These are phyloP conservation scores for Epizoanthus stellaris DNA, from an alignment of 92 coral and sea anemone genomes.

Conservation along the genomic window DNA sequence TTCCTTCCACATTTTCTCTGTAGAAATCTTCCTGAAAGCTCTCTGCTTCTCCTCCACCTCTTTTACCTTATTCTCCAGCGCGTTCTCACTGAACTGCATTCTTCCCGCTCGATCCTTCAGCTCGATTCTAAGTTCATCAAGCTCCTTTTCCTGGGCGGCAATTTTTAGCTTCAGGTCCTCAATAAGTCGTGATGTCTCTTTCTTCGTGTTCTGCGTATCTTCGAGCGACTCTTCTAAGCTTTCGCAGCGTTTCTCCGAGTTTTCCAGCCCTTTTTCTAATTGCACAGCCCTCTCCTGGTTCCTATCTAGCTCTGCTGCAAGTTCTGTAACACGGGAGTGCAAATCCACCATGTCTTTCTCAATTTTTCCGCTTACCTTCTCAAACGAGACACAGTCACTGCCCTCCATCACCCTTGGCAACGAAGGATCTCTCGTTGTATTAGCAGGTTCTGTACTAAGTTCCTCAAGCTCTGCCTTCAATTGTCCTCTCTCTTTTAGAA, in stretches of 20 bases:
- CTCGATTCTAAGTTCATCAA: conserved; percentile 58
- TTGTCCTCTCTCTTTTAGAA: conserved; percentile 19
- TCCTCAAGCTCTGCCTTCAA: conserved; percentile 29
- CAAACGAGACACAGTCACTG: neutral
- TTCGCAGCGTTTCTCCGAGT: conserved; percentile 44
- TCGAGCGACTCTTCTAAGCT: conserved; percentile 40
- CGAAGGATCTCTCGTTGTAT: conserved; percentile 3
- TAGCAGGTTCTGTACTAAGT: neutral
- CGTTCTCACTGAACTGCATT: conserved; percentile 57
- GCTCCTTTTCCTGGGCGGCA: conserved; percentile 57
- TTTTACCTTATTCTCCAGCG: conserved; percentile 51
- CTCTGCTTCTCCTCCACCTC: conserved; percentile 60
- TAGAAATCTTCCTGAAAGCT: conserved; percentile 61
- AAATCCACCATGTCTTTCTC: neutral
- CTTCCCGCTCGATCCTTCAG: conserved; percentile 60
- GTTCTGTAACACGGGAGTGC: neutral
- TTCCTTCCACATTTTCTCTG: conserved; percentile 52
- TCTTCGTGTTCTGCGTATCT: conserved; percentile 40
- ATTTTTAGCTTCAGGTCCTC: conserved; percentile 49
- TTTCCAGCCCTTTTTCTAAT: conserved; percentile 49
- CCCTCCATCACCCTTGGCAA: neutral
- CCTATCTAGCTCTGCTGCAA: conserved; percentile 42
- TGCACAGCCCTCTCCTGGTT: conserved; percentile 57
- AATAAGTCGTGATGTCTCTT: conserved; percentile 19
- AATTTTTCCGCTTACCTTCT: conserved; percentile 4